Conservation (phyloP, 2,797 vertebrate species). For the Acanthurus leucopareius region DNA sequence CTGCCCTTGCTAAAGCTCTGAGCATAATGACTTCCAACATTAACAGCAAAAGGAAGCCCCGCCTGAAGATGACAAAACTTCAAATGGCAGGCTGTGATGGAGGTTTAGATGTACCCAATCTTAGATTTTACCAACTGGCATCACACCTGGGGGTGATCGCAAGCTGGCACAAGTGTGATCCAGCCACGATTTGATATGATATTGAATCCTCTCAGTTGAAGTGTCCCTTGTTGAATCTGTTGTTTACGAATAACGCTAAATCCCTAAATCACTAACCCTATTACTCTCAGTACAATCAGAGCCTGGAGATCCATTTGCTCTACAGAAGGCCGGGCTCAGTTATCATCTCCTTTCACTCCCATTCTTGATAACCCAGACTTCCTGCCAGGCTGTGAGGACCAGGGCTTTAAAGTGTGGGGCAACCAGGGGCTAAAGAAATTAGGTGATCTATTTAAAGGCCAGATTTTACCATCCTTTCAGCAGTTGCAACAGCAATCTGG, state of each 20-base stretch:
- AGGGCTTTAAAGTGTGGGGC: not conserved
- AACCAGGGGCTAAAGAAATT: not conserved
- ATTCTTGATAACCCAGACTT: not conserved
- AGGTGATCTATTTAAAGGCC: not conserved
- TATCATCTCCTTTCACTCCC: not conserved
- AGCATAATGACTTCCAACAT: not conserved
- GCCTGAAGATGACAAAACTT: not conserved
- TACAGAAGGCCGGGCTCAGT: not conserved
- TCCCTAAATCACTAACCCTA: not conserved
- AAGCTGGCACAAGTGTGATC: not conserved
- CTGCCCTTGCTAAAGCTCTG: conserved; percentile 1
- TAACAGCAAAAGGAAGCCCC: not conserved
- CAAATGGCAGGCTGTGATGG: not conserved
- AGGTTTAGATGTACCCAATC: not conserved
- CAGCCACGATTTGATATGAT: not conserved
- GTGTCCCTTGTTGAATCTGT: not conserved
- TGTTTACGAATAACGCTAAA: not conserved
- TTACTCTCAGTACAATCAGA: not conserved
- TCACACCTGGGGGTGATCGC: not conserved
- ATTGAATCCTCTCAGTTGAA: not conserved
- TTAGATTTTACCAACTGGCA: not conserved
- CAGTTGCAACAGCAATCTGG: not conserved
- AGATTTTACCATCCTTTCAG: conserved; percentile 3
- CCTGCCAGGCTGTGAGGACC: not conserved
- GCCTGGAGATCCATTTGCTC: not conserved